Conservation (phyloP, 1,140 invertebrate species). For the Drosophila arawakana region DNA sequence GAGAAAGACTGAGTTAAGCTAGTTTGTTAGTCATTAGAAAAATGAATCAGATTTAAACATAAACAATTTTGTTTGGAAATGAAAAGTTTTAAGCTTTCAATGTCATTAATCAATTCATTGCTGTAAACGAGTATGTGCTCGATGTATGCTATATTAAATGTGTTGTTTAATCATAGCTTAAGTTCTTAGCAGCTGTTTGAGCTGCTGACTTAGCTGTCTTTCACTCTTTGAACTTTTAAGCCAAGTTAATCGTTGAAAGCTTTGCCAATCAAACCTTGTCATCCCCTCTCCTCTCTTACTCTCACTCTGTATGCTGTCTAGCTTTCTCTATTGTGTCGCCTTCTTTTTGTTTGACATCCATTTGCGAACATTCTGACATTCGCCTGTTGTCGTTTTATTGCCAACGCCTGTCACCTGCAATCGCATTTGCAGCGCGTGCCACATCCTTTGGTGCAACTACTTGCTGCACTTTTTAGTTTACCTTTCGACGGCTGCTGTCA, state of each 20-base stretch:
- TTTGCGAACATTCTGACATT: slow-evolving; percentile 5
- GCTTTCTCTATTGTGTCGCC: slow-evolving; percentile 54
- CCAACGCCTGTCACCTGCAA: slow-evolving; percentile 73
- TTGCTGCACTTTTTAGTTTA: slow-evolving; percentile 42
- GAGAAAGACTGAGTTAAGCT: too few species aligned
- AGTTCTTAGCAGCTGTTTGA: slow-evolving; percentile 10
- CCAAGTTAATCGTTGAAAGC: slow-evolving; percentile 74
- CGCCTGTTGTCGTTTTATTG: slow-evolving; percentile 60
- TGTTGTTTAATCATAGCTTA: slow-evolving; percentile 1
- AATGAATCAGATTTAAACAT: too few species aligned
- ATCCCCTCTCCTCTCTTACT: not conserved
- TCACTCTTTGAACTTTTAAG: slow-evolving; percentile 30
- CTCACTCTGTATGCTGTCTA: slow-evolving; percentile 32
- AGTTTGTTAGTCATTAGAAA: too few species aligned
- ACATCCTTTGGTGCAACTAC: slow-evolving; percentile 51
- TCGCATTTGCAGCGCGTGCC: slow-evolving; percentile 43
- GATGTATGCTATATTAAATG: not conserved
- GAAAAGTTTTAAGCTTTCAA: not conserved
- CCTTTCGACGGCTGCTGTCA: slow-evolving; percentile 46
- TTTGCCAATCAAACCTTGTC: slow-evolving; percentile 33
- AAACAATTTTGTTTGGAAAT: not conserved
- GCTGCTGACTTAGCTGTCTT: not conserved
- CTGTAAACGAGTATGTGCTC: not conserved
- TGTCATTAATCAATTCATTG: too few species aligned
- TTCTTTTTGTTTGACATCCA: not conserved